Conservation (phyloP, 2,888 invertebrate species). For the Eugnorisma glareosa region DNA sequence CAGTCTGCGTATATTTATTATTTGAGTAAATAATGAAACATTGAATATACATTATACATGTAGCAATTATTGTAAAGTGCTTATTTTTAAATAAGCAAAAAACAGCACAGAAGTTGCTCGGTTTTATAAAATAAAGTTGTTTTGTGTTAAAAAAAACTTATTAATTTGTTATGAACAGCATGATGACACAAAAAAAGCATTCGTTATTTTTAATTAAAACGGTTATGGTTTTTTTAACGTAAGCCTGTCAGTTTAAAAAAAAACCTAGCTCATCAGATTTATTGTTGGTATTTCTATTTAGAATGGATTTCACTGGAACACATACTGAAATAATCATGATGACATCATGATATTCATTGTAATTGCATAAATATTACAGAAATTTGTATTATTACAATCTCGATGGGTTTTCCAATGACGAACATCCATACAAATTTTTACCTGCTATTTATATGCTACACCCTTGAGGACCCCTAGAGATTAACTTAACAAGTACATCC, state of each 20-base stretch:
- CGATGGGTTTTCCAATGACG: too few relatives aligned
- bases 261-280: neutral
- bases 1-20: constrained; percentile 2
- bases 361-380: neutral
- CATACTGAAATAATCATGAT: neutral
- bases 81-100: neutral
- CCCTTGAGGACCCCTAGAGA: too few relatives aligned
- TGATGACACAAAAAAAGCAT: neutral
- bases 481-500: too few relatives aligned
- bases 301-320: neutral
- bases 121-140: neutral
- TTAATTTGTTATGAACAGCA: neutral
- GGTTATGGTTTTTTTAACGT: too few relatives aligned
- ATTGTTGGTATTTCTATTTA: neutral
- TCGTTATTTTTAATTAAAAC: neutral
- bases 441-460: neutral
- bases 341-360: neutral
- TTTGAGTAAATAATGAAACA: neutral
- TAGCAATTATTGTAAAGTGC: neutral
- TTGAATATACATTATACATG: neutral
- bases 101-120: too few relatives aligned
- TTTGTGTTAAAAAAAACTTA: too few relatives aligned
- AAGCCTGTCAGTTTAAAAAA: neutral
- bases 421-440: neutral
- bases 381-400: neutral